Conservation (phyloP, 1,140 invertebrate genomes). For the Laupala kohalensis region DNA sequence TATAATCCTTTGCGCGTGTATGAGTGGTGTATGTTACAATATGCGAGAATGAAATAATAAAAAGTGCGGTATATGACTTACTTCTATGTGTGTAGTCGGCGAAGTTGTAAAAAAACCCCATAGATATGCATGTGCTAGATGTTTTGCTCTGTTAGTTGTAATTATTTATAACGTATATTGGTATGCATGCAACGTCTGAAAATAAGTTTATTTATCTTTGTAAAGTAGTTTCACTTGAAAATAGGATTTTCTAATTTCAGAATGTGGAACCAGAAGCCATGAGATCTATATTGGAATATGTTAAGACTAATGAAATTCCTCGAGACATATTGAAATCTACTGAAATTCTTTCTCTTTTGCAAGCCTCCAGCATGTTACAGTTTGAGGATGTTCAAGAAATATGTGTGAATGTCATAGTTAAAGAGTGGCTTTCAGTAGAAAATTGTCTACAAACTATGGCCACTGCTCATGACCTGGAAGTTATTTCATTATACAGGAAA, state of each 20-base stretch:
- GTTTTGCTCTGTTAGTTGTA: slow-evolving; percentile 1
- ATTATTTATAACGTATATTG: background rate
- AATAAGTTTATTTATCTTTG: background rate
- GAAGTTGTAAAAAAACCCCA: background rate
- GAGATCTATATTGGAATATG: slow-evolving; percentile 30
- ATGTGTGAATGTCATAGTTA: slow-evolving; percentile 26
- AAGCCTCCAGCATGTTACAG: slow-evolving; percentile 30
- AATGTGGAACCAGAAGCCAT: slow-evolving; percentile 31
- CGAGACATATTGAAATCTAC: slow-evolving; percentile 28
- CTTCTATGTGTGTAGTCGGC: background rate
- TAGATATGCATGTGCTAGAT: background rate
- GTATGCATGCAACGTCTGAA: background rate
- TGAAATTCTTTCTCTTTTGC: slow-evolving; percentile 29
- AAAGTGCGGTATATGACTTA: too few species aligned
- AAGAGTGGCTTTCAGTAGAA: slow-evolving; percentile 27
- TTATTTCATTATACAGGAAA: slow-evolving; percentile 15
- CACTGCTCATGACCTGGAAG: slow-evolving; percentile 26
- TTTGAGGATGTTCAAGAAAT: slow-evolving; percentile 30
- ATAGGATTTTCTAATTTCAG: too few species aligned
- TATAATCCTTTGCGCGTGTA: background rate
- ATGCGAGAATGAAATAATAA: background rate
- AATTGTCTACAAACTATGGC: slow-evolving; percentile 32
- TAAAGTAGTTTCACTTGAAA: too few species aligned
- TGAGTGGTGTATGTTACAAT: background rate
- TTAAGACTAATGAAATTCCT: slow-evolving; percentile 26